Conservation (phyloP, 2,888 invertebrate species). For the Eupithecia centaureata region DNA sequence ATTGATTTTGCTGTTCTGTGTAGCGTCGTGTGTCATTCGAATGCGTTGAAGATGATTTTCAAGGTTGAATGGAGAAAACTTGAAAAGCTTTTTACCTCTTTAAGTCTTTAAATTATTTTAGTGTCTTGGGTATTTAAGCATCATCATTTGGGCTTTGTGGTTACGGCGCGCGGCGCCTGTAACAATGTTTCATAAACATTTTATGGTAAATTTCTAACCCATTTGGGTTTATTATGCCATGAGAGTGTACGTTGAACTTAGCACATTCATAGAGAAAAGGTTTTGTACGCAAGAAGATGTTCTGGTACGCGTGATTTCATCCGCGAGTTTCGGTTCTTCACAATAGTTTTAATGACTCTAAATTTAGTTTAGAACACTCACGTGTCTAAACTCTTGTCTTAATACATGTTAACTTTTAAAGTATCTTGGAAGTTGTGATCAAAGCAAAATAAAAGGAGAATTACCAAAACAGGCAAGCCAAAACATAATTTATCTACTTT, state of each 20-base stretch:
- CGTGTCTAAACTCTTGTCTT: conserved; percentile 33
- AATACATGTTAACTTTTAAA: conserved; percentile 11
- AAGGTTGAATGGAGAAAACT: not conserved
- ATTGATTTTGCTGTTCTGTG: not conserved
- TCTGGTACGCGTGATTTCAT: not conserved
- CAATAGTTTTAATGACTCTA: not conserved
- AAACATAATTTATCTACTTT: too few relatives aligned
- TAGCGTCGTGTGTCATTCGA: not conserved
- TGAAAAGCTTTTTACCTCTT: not conserved
- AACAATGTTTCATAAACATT: conserved; percentile 4
- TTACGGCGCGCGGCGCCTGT: not conserved
- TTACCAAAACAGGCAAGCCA: too few relatives aligned
- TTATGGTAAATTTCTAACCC: not conserved
- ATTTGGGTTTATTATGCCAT: not conserved
- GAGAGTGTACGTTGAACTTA: not conserved
- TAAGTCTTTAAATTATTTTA: not conserved
- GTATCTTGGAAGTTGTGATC: not conserved
- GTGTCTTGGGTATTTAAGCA: not conserved
- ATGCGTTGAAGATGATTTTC: not conserved
- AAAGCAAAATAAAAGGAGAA: too few relatives aligned
- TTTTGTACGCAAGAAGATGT: not conserved
- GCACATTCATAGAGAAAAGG: not conserved
- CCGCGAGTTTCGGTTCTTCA: conserved; percentile 1
- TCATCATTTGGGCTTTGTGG: not conserved
- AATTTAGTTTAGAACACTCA: conserved; percentile 23